Conservation (phyloP, 2,888 invertebrate species). For the Melikaiella ostensackeni region DNA sequence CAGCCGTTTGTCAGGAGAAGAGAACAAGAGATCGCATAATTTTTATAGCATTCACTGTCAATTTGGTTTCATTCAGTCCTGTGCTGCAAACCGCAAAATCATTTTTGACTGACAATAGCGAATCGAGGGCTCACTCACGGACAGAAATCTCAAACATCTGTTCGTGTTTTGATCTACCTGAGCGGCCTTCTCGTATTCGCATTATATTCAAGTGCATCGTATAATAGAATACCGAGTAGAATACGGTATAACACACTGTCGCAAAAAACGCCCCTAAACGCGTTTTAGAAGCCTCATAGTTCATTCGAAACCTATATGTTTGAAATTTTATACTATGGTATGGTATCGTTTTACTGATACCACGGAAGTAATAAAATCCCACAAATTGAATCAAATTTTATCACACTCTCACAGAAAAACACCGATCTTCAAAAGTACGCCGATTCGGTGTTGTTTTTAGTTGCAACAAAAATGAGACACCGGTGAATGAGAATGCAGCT, state of each 20-base stretch:
- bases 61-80: constrained; percentile 68
- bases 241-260: constrained; percentile 52
- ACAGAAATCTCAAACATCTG: constrained; percentile 68
- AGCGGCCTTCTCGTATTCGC: constrained; percentile 52
- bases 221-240: constrained; percentile 60
- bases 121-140: constrained; percentile 65
- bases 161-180: constrained; percentile 65
- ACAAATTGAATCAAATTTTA: neutral
- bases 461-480: no score
- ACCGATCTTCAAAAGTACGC: no score
- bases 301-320: constrained; percentile 11
- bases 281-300: constrained; percentile 11
- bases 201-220: constrained; percentile 64
- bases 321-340: neutral
- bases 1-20: constrained; percentile 45
- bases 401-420: no score
- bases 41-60: constrained; percentile 65
- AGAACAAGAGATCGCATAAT: constrained; percentile 56
- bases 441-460: no score
- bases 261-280: constrained; percentile 12
- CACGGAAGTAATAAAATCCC: neutral
- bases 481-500: no score
- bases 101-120: constrained; percentile 61
- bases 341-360: neutral
- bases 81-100: constrained; percentile 67